Evolutionary conservation across 2,113 vertebrate genomes (phyloP).

Genomic region (Takifugu flavidus): DNA sequence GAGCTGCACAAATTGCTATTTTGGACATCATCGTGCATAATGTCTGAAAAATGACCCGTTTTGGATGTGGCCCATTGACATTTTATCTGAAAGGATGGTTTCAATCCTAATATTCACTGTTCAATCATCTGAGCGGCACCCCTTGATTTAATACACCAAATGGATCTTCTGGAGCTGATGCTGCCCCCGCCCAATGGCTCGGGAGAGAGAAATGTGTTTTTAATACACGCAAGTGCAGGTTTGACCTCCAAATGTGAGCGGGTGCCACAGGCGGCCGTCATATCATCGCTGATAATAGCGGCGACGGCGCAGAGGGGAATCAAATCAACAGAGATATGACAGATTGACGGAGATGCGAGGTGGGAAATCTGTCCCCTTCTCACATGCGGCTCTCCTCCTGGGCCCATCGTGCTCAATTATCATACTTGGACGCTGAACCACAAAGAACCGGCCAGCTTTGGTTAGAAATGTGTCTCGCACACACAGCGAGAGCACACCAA

Average conservation of each 20-base stretch:
- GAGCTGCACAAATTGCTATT: conserved; percentile 34
- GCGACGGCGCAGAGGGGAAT: conserved; percentile 52
- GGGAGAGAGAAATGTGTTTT: conserved; percentile 58
- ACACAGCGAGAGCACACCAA: conserved; percentile 30
- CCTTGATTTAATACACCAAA: conserved; percentile 58
- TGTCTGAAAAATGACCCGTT: conserved; percentile 55
- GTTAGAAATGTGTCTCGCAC: conserved; percentile 44
- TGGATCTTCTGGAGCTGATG: conserved; percentile 54
- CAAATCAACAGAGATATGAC: conserved; percentile 51
- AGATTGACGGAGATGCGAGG: conserved; percentile 37
- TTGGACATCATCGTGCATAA: conserved; percentile 51
- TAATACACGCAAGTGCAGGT: conserved; percentile 59
- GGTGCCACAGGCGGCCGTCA: conserved; percentile 48
- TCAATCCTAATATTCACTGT: conserved; percentile 42
- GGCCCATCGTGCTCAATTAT: conserved; percentile 31
- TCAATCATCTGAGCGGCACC: conserved; percentile 35
- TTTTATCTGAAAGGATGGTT: conserved; percentile 49
- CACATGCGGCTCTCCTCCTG: conserved; percentile 15
- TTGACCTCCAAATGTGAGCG: conserved; percentile 62
- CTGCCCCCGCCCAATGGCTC: conserved; percentile 58
- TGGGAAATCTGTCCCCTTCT: conserved; percentile 36
- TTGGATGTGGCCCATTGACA: conserved; percentile 53
- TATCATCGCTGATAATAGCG: conserved; percentile 63
- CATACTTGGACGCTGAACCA: conserved; percentile 41
- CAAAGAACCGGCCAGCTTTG: conserved; percentile 23